Evolutionary conservation across 1,140 invertebrate genomes (phyloP).

Genomic region (Heliothis subflexa): DNA sequence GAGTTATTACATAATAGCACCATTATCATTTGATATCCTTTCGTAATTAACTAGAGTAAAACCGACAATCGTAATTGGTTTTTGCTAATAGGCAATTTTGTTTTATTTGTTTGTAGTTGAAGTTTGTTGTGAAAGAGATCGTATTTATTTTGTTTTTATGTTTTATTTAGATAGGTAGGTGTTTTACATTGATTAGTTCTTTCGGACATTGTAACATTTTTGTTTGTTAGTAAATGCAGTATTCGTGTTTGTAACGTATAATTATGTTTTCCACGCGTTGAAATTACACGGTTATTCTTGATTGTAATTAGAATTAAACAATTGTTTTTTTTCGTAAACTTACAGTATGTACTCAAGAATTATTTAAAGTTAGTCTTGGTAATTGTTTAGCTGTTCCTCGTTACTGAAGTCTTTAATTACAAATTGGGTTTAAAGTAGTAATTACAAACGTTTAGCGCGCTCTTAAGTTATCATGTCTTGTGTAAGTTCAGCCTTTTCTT

Average conservation of each 20-base stretch:
- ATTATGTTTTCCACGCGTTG: too few relatives aligned
- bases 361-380: not conserved
- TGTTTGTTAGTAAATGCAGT: not conserved
- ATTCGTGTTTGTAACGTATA: not conserved
- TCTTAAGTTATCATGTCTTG: not conserved
- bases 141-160: not conserved
- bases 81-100: not conserved
- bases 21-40: not conserved
- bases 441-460: not conserved
- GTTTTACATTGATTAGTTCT: not conserved
- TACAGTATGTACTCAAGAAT: not conserved
- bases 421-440: not conserved
- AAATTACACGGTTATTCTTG: too few relatives aligned
- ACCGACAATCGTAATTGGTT: conserved; percentile 23
- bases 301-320: too few relatives aligned
- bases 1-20: conserved; percentile 10
- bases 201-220: not conserved
- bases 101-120: not conserved
- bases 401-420: not conserved
- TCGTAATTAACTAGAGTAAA: conserved; percentile 1
- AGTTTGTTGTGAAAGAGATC: not conserved
- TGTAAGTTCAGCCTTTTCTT: not conserved
- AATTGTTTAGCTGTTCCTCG: not conserved
- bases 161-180: not conserved
- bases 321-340: not conserved